Base-by-base conservation (phyloP, 1,140 invertebrate species). In the Ceratosolen solmsi region DNA sequence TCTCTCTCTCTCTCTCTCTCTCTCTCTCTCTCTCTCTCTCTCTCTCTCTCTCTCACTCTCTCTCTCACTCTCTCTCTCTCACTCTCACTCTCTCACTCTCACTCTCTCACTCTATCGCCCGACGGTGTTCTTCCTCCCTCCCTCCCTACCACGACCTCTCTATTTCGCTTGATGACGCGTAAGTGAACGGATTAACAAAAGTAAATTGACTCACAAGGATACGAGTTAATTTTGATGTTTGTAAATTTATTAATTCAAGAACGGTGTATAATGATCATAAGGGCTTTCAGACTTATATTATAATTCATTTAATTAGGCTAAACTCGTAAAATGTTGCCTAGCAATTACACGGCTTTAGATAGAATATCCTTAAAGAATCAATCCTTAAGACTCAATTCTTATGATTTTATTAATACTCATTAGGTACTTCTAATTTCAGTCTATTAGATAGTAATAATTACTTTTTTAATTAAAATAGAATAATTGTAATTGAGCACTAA, bases 221-320 rank as follows among this genome's bases (percentile, higher is more conserved):
- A 87, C 60, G 49, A 77, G n/a, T 60, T 75, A 80, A 65, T 68
- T 41, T 79, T 46, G 38, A 58, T 79, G 71, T 79, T 80, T 41
- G 56, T 30, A 54, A 79, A 68, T 25, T 71, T 27, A 77, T 77
- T 77, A 68, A 76, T 41, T 49, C 54, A 11, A 8, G 25, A 33
- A 41, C 13, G 36, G 2, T 36, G n/a, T 76, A 68, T 33, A 20
- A 68, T 36, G 36, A 36, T 54, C 2, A 3, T 15, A 54, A 3
- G 20, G 20, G 9, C 9, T 54, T n/a, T n/a, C n/a, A n/a, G n/a
- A n/a, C n/a, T n/a, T n/a, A n/a, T n/a, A n/a, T n/a, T n/a, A n/a
- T n/a, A n/a, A n/a, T n/a, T n/a, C n/a, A n/a, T n/a, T n/a, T n/a
- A n/a, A n/a, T n/a, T n/a, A n/a, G n/a, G n/a, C n/a, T n/a, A 13